Evolutionary conservation across 2,113 vertebrate genomes (phyloP).

Genomic region (Perca fluviatilis): DNA sequence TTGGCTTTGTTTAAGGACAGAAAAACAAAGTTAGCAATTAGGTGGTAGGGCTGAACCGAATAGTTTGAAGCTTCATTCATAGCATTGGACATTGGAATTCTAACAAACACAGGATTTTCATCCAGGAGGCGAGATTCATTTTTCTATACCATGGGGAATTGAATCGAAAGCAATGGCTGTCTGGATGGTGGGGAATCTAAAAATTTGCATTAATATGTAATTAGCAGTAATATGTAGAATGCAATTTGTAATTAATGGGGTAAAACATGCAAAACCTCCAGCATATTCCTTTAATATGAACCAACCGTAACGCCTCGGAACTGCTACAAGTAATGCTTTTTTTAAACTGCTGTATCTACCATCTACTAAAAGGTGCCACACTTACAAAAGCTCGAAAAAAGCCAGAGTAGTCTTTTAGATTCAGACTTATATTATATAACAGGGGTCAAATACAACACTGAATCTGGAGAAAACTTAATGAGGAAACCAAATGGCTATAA

Average conservation of each 20-base stretch:
- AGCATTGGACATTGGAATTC: too few relatives aligned
- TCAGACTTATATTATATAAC: not conserved
- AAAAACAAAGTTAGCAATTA: too few relatives aligned
- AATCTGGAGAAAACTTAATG: slow-evolving; percentile 29
- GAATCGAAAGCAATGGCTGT: not conserved
- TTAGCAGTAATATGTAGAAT: not conserved
- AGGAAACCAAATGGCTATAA: slow-evolving; percentile 43
- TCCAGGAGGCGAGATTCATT: too few relatives aligned
- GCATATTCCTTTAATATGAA: slow-evolving; percentile 5
- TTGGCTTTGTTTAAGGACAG: too few relatives aligned
- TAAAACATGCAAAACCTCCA: slow-evolving; percentile 13
- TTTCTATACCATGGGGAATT: not conserved
- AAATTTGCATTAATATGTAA: slow-evolving; percentile 9
- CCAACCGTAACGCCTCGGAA: not conserved
- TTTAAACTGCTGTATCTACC: not conserved
- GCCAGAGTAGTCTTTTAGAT: not conserved
- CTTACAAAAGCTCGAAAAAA: not conserved
- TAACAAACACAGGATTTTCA: too few relatives aligned
- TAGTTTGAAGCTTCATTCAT: too few relatives aligned
- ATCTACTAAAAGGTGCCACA: not conserved
- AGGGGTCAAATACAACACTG: slow-evolving; percentile 1
- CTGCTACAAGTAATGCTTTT: slow-evolving; percentile 1
- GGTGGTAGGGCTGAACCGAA: too few relatives aligned
- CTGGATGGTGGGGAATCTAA: not conserved
- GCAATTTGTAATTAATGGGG: slow-evolving; percentile 18